Percentiles rank a stretch among this genome's conserved stretches.
Conservation (phyloP, 2,888 invertebrate species). For the Ormyrus pomaceus region DNA sequence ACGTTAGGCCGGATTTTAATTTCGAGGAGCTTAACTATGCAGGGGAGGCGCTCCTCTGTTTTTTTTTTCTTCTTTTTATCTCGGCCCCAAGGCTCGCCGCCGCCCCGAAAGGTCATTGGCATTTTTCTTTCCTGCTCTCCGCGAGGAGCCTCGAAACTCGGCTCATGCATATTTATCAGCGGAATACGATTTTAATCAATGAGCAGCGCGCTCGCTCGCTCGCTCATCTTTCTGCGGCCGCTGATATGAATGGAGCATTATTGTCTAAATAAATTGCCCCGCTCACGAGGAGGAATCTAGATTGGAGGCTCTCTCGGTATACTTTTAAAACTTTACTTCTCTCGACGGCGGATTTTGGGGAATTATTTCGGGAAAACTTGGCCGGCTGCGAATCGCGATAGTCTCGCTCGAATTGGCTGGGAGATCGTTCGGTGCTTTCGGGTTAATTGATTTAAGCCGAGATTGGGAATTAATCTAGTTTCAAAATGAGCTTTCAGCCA, state of each 20-base stretch:
- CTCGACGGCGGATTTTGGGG: not conserved
- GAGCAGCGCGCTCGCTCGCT: not conserved
- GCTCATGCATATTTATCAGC: constrained; percentile 36
- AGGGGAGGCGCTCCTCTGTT: not conserved
- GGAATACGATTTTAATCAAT: constrained; percentile 36
- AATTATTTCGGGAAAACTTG: not conserved
- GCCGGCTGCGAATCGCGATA: no score
- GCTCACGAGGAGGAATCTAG: not conserved
- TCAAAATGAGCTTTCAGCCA: no score
- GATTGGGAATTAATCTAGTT: no score
- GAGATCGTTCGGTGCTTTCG: no score
- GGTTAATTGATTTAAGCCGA: no score
- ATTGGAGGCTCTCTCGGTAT: not conserved
- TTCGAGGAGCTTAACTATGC: constrained; percentile 26
- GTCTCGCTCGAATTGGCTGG: no score
- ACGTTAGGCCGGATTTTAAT: constrained; percentile 37
- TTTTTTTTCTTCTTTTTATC: constrained; percentile 5
- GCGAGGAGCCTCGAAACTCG: not conserved
- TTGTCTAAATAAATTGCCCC: constrained; percentile 29
- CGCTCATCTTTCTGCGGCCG: not conserved
- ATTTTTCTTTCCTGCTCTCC: constrained; percentile 5
- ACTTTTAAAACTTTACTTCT: not conserved
- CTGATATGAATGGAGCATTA: constrained; percentile 5
- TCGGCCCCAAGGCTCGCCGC: not conserved
- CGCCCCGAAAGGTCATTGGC: constrained; percentile 31